Evolutionary conservation across 2,113 vertebrate species (phyloP), one percentile per base, ranked within the genome.

Genomic region (Ailuropoda melanoleuca): DNA sequence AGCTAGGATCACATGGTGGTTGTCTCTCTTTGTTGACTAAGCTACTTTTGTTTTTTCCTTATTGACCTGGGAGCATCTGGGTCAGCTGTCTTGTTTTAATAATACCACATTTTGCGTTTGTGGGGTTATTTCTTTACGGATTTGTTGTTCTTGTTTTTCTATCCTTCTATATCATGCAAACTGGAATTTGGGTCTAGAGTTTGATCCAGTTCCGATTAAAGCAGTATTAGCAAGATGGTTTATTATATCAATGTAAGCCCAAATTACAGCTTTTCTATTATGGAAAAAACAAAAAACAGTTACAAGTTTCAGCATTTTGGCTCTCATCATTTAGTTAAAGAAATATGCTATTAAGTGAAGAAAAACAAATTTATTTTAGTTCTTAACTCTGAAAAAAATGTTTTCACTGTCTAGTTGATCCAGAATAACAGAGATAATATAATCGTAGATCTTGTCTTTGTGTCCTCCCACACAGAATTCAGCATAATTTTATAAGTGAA

Each of bases 21-120:
- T 29, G 18, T 23, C 6, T 64, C 55, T 53, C 29, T 39, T 91
- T 80, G 43, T 55, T 1, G n/a, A 34, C 24, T 18, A 43, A 72
- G n/a, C 6, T 43, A 12, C 24, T 15, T 62, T 62, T 62, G 5
- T 21, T 86, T 26, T 86, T 39, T n/a, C 19, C 46, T 48, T 60
- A 3, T 2, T 39, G 50, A 99, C 99, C 58, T 98, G 98, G 88
- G 94, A 96, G 8, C 99, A 93, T 99, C 46, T 4, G 10, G 19
- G 24, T 75, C 82, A 82, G n/a, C 18, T 77, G 3, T 68, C 77
- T 84, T 58, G 68, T 26, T 58, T 31, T 29, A 78, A 62, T 26
- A 37, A 37, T 8, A 17, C 9, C 12, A 3, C 7, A 21, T 24
- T 46, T 53, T 29, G 26, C 8, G 21, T 50, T 56, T 85, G 7